These are phyloP conservation scores for Mesitornis unicolor DNA, from an alignment of 2,113 vertebrate species.

Conservation along the genomic window DNA sequence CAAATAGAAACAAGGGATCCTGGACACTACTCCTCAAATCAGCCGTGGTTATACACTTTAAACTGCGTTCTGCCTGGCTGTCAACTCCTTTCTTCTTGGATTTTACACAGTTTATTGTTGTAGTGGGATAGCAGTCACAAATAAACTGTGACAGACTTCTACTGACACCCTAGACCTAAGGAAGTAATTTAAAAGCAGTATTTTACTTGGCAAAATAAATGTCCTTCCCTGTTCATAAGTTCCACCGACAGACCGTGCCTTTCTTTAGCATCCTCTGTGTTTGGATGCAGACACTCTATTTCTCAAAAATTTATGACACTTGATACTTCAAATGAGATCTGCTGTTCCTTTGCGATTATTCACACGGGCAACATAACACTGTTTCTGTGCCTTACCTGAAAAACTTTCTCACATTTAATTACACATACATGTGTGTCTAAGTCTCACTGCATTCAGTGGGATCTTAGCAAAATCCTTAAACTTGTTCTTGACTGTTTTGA, in stretches of 20 bases:
- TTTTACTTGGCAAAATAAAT: neutral
- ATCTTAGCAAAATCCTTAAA: neutral
- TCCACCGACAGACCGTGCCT: neutral
- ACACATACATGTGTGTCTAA: accelerated
- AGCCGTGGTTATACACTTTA: neutral
- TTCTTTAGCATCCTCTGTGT: neutral
- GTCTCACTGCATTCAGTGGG: neutral
- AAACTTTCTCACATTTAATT: neutral
- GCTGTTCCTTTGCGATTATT: neutral
- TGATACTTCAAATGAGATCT: neutral
- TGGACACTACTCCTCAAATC: neutral
- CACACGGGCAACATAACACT: neutral
- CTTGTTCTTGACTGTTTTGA: neutral
- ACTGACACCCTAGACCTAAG: neutral
- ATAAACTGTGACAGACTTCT: neutral
- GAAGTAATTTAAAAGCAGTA: neutral
- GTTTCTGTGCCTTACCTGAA: neutral
- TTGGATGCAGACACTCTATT: neutral
- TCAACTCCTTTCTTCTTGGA: neutral
- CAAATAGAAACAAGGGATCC: neutral
- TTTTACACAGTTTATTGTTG: neutral
- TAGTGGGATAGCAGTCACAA: neutral
- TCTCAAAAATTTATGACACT: neutral
- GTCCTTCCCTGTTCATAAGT: neutral
- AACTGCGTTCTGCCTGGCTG: neutral